Evolutionary conservation across 2,888 invertebrate genomes (phyloP).

Genomic region (Diadromus collaris): DNA sequence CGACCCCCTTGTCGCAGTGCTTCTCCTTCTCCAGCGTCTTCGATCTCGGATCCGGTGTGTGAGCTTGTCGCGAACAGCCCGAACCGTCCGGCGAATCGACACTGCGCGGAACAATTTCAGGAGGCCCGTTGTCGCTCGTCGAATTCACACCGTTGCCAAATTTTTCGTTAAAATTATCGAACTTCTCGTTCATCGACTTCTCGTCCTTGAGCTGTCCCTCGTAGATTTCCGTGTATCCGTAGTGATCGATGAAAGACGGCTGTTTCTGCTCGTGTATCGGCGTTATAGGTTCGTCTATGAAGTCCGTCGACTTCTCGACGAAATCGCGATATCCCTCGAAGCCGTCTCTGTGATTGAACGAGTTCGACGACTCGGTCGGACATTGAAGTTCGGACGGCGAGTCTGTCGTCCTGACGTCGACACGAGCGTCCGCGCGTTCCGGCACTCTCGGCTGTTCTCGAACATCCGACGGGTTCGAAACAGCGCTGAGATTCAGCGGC

Average conservation of each 20-base stretch:
- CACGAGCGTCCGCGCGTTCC: constrained; percentile 51
- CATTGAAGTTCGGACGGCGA: constrained; percentile 24
- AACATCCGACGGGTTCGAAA: constrained; percentile 43
- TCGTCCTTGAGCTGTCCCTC: constrained; percentile 68
- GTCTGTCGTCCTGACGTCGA: constrained; percentile 62
- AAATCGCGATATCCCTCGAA: constrained; percentile 70
- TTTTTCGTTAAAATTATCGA: constrained; percentile 69
- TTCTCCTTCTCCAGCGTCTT: constrained; percentile 74
- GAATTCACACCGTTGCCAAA: constrained; percentile 56
- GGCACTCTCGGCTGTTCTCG: constrained; percentile 66
- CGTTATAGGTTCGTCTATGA: constrained; percentile 67
- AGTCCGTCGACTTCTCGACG: constrained; percentile 72
- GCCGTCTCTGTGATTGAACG: constrained; percentile 61
- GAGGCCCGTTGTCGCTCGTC: constrained; percentile 39
- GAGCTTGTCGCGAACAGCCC: constrained; percentile 68
- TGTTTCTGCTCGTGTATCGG: constrained; percentile 48
- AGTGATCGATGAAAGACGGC: constrained; percentile 62
- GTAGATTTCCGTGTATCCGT: constrained; percentile 68
- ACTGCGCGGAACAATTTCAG: constrained; percentile 43
- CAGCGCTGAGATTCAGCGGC: constrained; percentile 61
- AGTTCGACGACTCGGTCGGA: constrained; percentile 25
- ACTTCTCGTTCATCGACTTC: constrained; percentile 66
- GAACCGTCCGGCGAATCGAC: constrained; percentile 71
- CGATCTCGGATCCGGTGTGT: constrained; percentile 64
- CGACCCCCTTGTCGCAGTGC: constrained; percentile 76